phyloP scores from a whole-genome alignment of 2,113 vertebrate genomes.

The Eulemur macaco region DNA sequence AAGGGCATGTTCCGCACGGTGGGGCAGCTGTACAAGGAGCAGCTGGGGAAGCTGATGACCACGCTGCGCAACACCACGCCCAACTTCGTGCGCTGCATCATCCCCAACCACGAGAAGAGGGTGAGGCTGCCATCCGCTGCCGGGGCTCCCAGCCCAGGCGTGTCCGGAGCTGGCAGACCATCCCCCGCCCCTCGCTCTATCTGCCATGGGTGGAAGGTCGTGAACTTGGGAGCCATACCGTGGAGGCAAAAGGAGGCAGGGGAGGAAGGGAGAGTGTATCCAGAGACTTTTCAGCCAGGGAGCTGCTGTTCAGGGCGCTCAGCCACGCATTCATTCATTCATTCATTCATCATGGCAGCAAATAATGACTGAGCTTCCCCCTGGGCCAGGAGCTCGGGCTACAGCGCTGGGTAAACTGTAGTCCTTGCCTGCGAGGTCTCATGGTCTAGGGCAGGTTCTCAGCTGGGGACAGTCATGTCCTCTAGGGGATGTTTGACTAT shows the following conservation, averaged over 20 bases:
- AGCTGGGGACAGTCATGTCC: accelerated
- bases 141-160: too few relatives aligned
- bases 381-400: background rate
- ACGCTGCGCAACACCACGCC: slow-evolving; percentile 96
- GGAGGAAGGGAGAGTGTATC: background rate
- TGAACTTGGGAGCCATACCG: background rate
- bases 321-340: accelerated
- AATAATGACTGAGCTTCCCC: background rate
- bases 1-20: slow-evolving; percentile 99
- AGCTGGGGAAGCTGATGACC: slow-evolving; percentile 96
- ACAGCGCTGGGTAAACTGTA: background rate
- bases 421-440: background rate
- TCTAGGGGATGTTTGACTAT: background rate
- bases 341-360: too few relatives aligned
- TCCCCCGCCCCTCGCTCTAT: background rate
- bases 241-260: background rate
- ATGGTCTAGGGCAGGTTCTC: background rate
- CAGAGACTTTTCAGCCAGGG: background rate
- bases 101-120: slow-evolving; percentile 98
- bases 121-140: slow-evolving; percentile 73
- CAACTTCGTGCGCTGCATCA: slow-evolving; percentile 98
- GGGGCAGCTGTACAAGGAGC: slow-evolving; percentile 98
- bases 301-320: background rate
- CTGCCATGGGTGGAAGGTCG: accelerated
- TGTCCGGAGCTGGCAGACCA: accelerated